Base-by-base conservation (phyloP, 2,113 vertebrate genomes). In the Nothoprocta pentlandii region DNA sequence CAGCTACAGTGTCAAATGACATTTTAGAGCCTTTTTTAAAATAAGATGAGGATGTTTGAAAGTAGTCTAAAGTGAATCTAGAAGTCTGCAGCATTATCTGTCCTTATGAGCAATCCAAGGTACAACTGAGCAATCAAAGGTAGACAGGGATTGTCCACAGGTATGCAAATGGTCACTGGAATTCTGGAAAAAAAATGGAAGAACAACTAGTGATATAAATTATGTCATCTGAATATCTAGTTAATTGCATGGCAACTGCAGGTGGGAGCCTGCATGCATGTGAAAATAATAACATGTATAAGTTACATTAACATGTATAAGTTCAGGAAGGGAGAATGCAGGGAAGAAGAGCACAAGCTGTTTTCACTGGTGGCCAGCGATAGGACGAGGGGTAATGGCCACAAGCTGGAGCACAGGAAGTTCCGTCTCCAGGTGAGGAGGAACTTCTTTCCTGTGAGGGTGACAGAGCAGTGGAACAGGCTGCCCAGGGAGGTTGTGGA, bases 1-100 rank as follows among this genome's bases (percentile, higher is more conserved):
- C 73, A 92, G 63, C 64, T 95, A 61, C 66, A 58, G 34, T 75
- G 85, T 81, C 66, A 61, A 95, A 69, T 58, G 82, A 15, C 39
- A 77, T 94, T 92, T 91, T 64, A 75, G 69, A 64, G 76, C 16
- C 42, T 78, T 12, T 16, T 80, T 89, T 23, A 6, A 82, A 77
- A 59, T 84, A 64, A 66, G 23, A 74, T 75, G 64, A 78, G 66
- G 80, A 83, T 10, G 21, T 87, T 64, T 84, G 44, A 86, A 90
- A 83, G 42, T 15, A 78, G 46, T 46, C 61, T 64, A n/a, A 83
- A 47, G 34, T 70, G 12, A 85, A 19, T 9, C 79, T 28, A 51
- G 46, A 53, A 66, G 36, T 51, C 68, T 90, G 47, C 21, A 64
- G 42, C 56, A 23, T 15, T 64, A 44, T 39, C 46, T 59, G n/a